Evolutionary conservation across 2,888 invertebrate genomes (phyloP).

Genomic region (Drosophila austrosaltans): DNA sequence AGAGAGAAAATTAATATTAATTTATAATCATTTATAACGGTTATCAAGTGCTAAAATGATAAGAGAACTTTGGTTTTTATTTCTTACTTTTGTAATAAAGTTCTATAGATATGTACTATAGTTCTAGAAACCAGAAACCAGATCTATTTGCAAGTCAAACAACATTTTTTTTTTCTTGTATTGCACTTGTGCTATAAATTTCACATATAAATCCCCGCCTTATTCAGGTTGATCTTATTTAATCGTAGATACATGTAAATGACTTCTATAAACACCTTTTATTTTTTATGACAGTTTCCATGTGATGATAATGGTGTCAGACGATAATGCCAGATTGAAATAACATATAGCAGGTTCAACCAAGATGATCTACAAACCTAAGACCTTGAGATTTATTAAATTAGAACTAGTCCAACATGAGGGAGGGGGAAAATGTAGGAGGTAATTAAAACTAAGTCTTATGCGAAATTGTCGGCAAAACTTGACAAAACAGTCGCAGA

Average conservation of each 20-base stretch:
- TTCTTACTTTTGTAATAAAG: neutral
- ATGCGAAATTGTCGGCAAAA: conserved; percentile 46
- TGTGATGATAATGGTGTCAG: conserved; percentile 8
- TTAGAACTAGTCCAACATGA: conserved; percentile 33
- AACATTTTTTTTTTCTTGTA: neutral
- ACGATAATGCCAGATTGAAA: neutral
- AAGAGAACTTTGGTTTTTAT: neutral
- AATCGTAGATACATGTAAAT: neutral
- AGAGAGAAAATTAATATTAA: neutral
- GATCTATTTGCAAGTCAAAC: conserved; percentile 1
- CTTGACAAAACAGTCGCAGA: conserved; percentile 24
- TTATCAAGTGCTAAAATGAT: conserved; percentile 5
- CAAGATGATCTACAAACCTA: neutral
- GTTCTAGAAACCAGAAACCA: conserved; percentile 4
- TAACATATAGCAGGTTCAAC: neutral
- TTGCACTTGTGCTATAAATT: conserved; percentile 3
- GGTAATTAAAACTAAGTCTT: conserved; percentile 59
- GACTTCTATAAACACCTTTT: conserved; percentile 11
- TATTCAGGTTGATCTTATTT: conserved; percentile 1
- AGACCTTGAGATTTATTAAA: conserved; percentile 65
- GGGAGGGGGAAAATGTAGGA: conserved; percentile 16
- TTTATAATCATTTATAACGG: neutral
- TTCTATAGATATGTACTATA: neutral
- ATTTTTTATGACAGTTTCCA: neutral
- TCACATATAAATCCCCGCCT: conserved; percentile 1